Evolutionary conservation across 2,797 vertebrate species (phyloP).

Genomic region (Pseudochirops cupreus): DNA sequence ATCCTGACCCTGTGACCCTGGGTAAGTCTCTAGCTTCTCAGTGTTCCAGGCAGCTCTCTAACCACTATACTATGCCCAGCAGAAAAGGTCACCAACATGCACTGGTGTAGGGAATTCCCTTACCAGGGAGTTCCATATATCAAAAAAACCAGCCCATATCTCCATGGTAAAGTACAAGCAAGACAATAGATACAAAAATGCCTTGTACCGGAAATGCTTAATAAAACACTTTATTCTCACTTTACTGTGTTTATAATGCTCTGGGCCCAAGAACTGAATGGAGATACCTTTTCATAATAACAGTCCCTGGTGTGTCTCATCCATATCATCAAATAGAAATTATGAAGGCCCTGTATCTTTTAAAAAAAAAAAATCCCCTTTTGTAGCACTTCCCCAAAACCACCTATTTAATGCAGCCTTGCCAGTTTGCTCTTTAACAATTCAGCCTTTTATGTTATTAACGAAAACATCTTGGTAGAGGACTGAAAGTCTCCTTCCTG

Average conservation of each 20-base stretch:
- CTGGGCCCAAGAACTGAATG: conserved; percentile 41
- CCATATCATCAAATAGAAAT: conserved; percentile 34
- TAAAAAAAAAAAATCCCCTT: conserved; percentile 85
- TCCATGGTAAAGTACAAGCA: not conserved
- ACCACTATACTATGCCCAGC: not conserved
- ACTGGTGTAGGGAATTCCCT: not conserved
- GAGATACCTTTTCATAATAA: conserved; percentile 74
- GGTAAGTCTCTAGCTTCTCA: not conserved
- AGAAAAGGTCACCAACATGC: not conserved
- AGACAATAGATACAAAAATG: not conserved
- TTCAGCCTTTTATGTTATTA: conserved; percentile 67
- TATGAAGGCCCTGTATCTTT: conserved; percentile 76
- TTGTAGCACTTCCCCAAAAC: conserved; percentile 87
- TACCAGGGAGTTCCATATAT: not conserved
- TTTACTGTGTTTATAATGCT: conserved; percentile 20
- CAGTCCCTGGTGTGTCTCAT: conserved; percentile 51
- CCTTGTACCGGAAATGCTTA: not conserved
- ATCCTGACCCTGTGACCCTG: not conserved
- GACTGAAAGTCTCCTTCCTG: conserved; percentile 64
- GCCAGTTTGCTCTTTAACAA: conserved; percentile 76
- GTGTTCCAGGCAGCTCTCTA: not conserved
- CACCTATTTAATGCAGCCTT: conserved; percentile 85
- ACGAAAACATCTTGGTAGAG: conserved; percentile 58
- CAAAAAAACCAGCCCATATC: not conserved
- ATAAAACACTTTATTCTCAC: not conserved